Evolutionary conservation across 2,113 vertebrate species (phyloP).

Genomic region (Podarcis muralis): DNA sequence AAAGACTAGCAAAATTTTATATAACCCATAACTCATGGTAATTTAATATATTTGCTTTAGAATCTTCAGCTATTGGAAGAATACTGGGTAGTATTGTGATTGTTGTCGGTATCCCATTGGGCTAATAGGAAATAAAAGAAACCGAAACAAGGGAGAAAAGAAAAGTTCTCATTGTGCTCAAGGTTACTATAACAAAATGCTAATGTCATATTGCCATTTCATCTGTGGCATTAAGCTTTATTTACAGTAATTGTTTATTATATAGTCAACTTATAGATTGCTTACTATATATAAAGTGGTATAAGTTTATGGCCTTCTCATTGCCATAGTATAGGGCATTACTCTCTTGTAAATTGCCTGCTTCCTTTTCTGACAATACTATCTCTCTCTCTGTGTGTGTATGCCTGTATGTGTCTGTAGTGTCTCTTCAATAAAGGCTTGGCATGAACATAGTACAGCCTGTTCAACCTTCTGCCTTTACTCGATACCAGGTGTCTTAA

Average conservation of each 20-base stretch:
- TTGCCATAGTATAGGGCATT: background rate
- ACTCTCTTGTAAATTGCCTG: background rate
- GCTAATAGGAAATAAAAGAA: background rate
- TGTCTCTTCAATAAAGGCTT: background rate
- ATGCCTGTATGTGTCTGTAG: background rate
- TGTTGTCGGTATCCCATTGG: background rate
- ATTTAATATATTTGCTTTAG: background rate
- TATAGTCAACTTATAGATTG: no score
- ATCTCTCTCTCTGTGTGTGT: fast-evolving
- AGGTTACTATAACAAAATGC: background rate
- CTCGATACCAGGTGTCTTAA: background rate
- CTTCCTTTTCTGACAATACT: background rate
- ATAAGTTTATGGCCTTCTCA: background rate
- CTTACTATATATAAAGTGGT: no score
- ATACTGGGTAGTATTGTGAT: background rate
- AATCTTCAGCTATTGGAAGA: background rate
- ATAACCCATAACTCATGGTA: background rate
- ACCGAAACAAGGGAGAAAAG: background rate
- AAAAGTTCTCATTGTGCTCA: background rate
- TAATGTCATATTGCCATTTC: background rate
- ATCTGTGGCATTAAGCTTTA: background rate
- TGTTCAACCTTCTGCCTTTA: background rate
- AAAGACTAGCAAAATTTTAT: background rate
- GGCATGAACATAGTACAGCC: background rate
- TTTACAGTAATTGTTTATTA: no score